A percentile compares a stretch with the other conserved stretches of the same genome.
Evolutionary conservation across 2,113 vertebrate species (phyloP).

Genomic region (Gallinago jamesoni): DNA sequence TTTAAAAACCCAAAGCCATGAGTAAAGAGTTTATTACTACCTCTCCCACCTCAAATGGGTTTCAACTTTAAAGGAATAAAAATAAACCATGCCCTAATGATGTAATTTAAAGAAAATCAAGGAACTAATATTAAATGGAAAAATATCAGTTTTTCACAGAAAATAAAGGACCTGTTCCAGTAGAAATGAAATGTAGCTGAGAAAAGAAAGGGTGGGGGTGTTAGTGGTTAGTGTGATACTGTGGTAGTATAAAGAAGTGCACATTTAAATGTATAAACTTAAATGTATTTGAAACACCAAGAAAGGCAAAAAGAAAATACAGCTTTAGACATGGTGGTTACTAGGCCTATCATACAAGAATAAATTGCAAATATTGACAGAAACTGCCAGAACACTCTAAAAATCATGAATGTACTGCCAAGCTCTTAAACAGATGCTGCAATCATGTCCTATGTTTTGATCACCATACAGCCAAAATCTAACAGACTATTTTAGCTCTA

Average conservation of each 20-base stretch:
- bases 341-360: not conserved
- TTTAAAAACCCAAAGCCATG: not conserved
- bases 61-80: not conserved
- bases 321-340: not conserved
- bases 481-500: not conserved
- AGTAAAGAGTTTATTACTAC: not conserved
- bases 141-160: not conserved
- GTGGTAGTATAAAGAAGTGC: not conserved
- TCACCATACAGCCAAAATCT: not conserved
- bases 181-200: not conserved
- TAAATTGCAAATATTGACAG: not conserved
- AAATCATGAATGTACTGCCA: not conserved
- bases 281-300: not conserved
- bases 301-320: not conserved
- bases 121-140: not conserved
- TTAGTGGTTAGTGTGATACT: not conserved
- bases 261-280: not conserved
- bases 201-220: fast-evolving
- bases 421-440: not conserved
- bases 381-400: not conserved
- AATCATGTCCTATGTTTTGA: not conserved
- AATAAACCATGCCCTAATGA: not conserved
- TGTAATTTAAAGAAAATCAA: not conserved
- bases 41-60: fast-evolving
- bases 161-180: not conserved